A percentile compares a stretch with the other conserved stretches of the same genome.
phyloP scores from a whole-genome alignment of 2,888 invertebrate species.

The Holacanthella duospinosa region DNA sequence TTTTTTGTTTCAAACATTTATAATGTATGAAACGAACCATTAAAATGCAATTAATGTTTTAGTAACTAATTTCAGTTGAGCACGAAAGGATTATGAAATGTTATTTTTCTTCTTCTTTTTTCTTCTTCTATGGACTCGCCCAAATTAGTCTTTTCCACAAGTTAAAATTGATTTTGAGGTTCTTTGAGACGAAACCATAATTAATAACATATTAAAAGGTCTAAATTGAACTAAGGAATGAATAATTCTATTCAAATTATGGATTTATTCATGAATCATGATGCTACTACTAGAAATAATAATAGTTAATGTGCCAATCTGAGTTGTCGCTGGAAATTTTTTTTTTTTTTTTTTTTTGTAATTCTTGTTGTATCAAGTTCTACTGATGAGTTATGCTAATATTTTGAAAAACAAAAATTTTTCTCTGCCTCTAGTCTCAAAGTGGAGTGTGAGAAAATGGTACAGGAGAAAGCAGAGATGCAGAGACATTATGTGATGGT shows the following conservation, averaged over 20 bases:
- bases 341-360: background rate
- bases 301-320: background rate
- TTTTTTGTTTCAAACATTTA: no score
- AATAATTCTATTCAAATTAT: no score
- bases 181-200: background rate
- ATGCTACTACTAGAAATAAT: no score
- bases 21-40: background rate
- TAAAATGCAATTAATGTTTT: background rate
- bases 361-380: no score
- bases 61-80: background rate
- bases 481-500: conserved; percentile 99
- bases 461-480: conserved; percentile 95
- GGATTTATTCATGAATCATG: no score
- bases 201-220: background rate
- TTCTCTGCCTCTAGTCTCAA: conserved; percentile 62
- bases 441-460: conserved; percentile 94
- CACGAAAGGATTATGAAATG: background rate
- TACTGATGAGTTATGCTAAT: no score
- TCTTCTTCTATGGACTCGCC: no score
- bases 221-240: no score
- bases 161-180: background rate
- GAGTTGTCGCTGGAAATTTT: background rate
- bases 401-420: no score
- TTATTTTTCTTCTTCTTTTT: no score
- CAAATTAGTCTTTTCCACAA: no score